Conservation (phyloP, 2,113 vertebrate genomes). For the Platichthys stellatus region DNA sequence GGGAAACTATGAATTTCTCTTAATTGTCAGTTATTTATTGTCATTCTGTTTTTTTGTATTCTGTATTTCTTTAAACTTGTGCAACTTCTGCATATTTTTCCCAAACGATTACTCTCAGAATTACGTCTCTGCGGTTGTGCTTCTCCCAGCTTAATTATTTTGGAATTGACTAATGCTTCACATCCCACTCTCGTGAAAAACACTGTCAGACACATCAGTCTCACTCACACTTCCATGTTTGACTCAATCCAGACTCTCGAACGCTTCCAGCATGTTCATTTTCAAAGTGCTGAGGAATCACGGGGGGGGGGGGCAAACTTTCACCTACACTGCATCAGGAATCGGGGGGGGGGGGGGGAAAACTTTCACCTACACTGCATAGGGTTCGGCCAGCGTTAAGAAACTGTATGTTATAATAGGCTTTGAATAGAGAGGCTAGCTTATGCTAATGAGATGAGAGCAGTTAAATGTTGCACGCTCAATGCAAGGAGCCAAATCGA, state of each 20-base stretch:
- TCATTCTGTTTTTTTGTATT: too few relatives aligned
- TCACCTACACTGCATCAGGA: slow-evolving; percentile 1
- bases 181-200: neutral
- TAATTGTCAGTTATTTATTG: too few relatives aligned
- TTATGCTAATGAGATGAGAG: slow-evolving; percentile 27
- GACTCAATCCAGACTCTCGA: too few relatives aligned
- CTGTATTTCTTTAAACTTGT: too few relatives aligned
- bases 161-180: slow-evolving; percentile 2
- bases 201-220: too few relatives aligned
- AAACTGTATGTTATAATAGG: slow-evolving; percentile 16
- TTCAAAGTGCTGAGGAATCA: neutral
- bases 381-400: slow-evolving; percentile 16
- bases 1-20: too few relatives aligned
- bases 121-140: neutral
- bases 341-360: too few relatives aligned
- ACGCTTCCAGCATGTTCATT: too few relatives aligned
- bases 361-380: slow-evolving; percentile 1
- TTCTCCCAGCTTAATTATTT: neutral
- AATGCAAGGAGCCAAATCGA: slow-evolving; percentile 34
- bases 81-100: neutral
- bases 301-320: neutral
- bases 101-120: neutral
- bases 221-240: too few relatives aligned
- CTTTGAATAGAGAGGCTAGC: slow-evolving; percentile 20
- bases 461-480: slow-evolving; percentile 16